Conservation (phyloP, 23 tunicate species). For the Oikopleura dioica region DNA sequence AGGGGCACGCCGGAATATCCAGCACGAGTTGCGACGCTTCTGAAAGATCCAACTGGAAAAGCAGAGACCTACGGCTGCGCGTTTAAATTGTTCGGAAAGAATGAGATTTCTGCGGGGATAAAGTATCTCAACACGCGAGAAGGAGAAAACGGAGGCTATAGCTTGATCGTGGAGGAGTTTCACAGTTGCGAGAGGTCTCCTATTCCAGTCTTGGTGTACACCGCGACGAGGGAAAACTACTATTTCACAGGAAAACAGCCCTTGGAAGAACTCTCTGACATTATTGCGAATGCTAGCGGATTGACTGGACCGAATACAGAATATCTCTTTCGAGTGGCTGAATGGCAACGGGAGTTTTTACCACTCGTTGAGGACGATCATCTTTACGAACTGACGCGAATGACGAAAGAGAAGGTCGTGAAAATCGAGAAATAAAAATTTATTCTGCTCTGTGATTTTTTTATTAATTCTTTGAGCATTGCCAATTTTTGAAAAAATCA, state of each 20-base stretch:
- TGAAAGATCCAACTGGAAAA: too few species aligned
- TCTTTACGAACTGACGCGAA: too few species aligned
- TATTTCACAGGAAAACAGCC: slow-evolving; percentile 15
- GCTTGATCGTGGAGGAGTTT: neutral
- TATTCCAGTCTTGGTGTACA: neutral
- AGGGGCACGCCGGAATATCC: slow-evolving; percentile 28
- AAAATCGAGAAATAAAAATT: too few species aligned
- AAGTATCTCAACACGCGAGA: slow-evolving; percentile 20
- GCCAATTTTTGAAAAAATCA: too few species aligned
- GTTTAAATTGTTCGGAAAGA: slow-evolving; percentile 20
- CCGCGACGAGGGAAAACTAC: slow-evolving; percentile 14
- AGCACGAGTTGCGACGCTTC: neutral
- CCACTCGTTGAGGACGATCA: too few species aligned
- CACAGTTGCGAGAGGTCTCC: slow-evolving; percentile 20
- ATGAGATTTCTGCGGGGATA: slow-evolving; percentile 26
- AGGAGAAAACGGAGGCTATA: slow-evolving; percentile 48
- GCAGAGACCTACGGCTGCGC: slow-evolving; percentile 41
- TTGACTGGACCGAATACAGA: slow-evolving; percentile 29
- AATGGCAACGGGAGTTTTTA: too few species aligned
- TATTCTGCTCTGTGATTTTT: too few species aligned
- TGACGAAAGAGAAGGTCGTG: too few species aligned
- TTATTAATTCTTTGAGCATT: too few species aligned
- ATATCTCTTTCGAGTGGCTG: slow-evolving; percentile 23
- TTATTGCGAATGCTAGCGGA: slow-evolving; percentile 30
- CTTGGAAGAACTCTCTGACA: too few species aligned